Evolutionary conservation across 2,888 invertebrate genomes (phyloP).

Genomic region (Tenthredo scrophulariae): DNA sequence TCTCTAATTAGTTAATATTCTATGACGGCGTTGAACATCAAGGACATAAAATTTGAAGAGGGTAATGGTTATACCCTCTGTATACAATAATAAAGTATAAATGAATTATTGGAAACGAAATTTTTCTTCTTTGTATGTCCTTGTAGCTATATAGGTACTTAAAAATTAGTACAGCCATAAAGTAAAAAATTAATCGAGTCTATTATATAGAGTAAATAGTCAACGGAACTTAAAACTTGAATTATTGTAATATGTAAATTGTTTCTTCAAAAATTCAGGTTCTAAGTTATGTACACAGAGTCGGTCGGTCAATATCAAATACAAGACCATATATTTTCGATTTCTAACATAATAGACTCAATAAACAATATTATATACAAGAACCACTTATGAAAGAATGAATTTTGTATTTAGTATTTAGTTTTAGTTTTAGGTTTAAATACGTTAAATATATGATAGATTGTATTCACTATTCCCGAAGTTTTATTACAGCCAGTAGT

Average conservation of each 20-base stretch:
- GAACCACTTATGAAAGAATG: neutral
- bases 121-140: neutral
- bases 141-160: conserved; percentile 6
- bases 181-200: conserved; percentile 36
- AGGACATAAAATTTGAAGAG: conserved; percentile 35
- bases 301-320: neutral
- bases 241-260: conserved; percentile 33
- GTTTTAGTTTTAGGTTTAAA: conserved; percentile 16
- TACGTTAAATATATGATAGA: conserved; percentile 21
- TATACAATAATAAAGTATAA: neutral
- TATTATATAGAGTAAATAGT: conserved; percentile 35
- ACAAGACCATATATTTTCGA: neutral
- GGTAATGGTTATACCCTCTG: neutral
- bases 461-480: conserved; percentile 29
- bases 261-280: conserved; percentile 36
- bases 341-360: conserved; percentile 44
- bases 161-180: conserved; percentile 43
- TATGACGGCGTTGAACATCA: conserved; percentile 7
- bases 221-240: conserved; percentile 42
- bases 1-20: conserved; percentile 24
- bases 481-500: conserved; percentile 46
- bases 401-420: neutral
- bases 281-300: neutral
- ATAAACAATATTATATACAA: conserved; percentile 45
- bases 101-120: neutral